These are phyloP conservation scores for Oryctes rhinoceros DNA, from an alignment of 1,140 invertebrate genomes.

Conservation along the genomic window DNA sequence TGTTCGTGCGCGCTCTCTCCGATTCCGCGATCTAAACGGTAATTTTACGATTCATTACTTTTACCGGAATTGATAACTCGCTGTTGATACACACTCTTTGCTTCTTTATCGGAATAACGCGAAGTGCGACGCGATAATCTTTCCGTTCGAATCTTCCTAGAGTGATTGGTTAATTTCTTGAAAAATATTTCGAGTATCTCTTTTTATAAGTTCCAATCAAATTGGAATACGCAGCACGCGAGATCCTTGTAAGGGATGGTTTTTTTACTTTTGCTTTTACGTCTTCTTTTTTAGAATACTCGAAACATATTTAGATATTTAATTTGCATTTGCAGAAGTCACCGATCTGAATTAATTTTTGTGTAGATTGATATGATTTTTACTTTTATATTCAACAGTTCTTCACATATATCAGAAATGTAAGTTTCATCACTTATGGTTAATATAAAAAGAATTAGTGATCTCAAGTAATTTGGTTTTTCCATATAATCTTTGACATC, in stretches of 20 bases:
- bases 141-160: neutral
- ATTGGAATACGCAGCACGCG: neutral
- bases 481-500: too few species aligned
- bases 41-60: conserved; percentile 58
- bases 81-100: conserved; percentile 39
- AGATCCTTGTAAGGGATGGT: too few species aligned
- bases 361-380: too few species aligned
- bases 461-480: too few species aligned
- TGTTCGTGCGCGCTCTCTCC: conserved; percentile 22
- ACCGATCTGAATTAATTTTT: too few species aligned
- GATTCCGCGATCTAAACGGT: conserved; percentile 49
- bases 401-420: too few species aligned
- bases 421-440: too few species aligned
- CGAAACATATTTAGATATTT: too few species aligned
- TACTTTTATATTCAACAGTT: too few species aligned
- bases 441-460: too few species aligned
- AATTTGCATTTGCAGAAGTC: too few species aligned
- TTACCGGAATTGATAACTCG: conserved; percentile 56
- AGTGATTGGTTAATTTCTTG: conserved; percentile 30
- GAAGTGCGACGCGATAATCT: conserved; percentile 29
- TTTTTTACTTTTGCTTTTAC: neutral
- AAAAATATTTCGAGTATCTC: conserved; percentile 21
- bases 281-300: neutral
- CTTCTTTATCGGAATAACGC: conserved; percentile 33
- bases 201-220: conserved; percentile 11